phyloP scores from a whole-genome alignment of 2,888 invertebrate species.

The Thecophora atra region DNA sequence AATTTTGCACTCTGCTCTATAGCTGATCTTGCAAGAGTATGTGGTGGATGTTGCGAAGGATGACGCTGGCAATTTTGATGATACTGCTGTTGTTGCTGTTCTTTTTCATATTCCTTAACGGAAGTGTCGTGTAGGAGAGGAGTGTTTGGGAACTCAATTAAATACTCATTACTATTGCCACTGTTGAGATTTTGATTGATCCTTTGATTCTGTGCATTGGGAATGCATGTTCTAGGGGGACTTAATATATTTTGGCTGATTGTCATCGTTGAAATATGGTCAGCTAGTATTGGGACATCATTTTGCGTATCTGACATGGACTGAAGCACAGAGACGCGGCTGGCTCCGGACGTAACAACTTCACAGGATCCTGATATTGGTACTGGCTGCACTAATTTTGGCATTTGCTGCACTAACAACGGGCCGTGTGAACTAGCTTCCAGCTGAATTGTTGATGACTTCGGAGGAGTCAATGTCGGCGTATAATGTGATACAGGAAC shows the following conservation, averaged over 20 bases:
- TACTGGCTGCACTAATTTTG: constrained; percentile 45
- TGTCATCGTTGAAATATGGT: constrained; percentile 33
- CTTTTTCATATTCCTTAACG: constrained; percentile 37
- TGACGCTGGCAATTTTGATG: constrained; percentile 45
- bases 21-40: constrained; percentile 34
- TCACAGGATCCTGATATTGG: constrained; percentile 34
- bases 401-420: constrained; percentile 29
- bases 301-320: constrained; percentile 51
- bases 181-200: constrained; percentile 23
- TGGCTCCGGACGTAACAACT: constrained; percentile 8
- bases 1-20: constrained; percentile 36
- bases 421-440: not conserved
- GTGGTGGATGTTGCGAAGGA: constrained; percentile 39
- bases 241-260: constrained; percentile 38
- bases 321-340: constrained; percentile 9
- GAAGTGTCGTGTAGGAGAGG: constrained; percentile 35
- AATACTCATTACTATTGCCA: constrained; percentile 52
- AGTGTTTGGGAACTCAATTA: constrained; percentile 61
- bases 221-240: too few relatives aligned
- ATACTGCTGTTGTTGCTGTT: constrained; percentile 45
- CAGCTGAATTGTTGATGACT: constrained; percentile 26
- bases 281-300: constrained; percentile 48
- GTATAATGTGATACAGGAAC: constrained; percentile 42
- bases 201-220: constrained; percentile 34
- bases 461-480: constrained; percentile 49